Base-by-base conservation (phyloP, 1,140 invertebrate species). In the Eumaeus atala region DNA sequence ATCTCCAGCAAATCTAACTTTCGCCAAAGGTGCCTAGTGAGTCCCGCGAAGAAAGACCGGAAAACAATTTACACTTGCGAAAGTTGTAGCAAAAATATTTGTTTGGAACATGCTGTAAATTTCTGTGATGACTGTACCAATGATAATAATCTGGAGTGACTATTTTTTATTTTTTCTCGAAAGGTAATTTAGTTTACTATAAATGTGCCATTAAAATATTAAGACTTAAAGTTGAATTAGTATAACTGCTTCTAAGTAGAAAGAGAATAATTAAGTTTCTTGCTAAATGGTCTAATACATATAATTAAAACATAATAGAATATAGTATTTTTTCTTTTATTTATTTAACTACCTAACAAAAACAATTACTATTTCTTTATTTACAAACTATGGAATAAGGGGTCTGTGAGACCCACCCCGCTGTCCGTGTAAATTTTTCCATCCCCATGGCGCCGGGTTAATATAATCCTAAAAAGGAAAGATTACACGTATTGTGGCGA, bases 111-210 rank as follows among this genome's bases (percentile, higher is more conserved):
- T 54, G 12, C 35, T 9, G 53, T 48, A 35, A 4, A 9, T 54
- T 54, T 54, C 28, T 54, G 40, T 54, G 53, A 33, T 54, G 53
- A 54, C 53, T 54, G 53, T 54, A 54, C 40, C 40, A 48, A 54
- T 17, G 53, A 36, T 54, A 54, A 54, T 54, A 14, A 54, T 47
- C 48, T 11, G 40, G 12, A 54, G 12, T 54, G 40, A 47, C 36
- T 34, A 54, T 11, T 44, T 54, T 11, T 48, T 54, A 4, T 48
- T 54, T 48, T 42, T 40, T 53, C 37, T 42, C 14, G 12, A 1
- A 3, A 34, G 21, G 33, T 5, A 28, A n/a, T n/a, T n/a, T n/a
- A n/a, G n/a, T n/a, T n/a, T n/a, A n/a, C n/a, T n/a, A n/a, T n/a
- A n/a, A n/a, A n/a, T n/a, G n/a, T n/a, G n/a, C n/a, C n/a, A n/a